phyloP scores from a whole-genome alignment of 2,797 vertebrate species.

The Heliangelus exortis region DNA sequence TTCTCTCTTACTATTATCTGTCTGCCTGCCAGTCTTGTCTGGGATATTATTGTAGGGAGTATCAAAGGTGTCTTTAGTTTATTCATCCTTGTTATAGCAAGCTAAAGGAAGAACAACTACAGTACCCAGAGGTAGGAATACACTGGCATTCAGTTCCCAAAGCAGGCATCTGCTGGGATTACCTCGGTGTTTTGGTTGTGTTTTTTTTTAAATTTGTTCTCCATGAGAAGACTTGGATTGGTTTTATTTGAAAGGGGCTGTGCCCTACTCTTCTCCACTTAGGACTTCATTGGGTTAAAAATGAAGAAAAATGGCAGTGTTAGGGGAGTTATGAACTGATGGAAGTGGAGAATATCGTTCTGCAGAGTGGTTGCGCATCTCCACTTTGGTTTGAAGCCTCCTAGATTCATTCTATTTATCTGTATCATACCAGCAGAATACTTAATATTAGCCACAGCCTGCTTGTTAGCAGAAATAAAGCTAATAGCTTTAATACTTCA shows the following conservation, averaged over 20 bases:
- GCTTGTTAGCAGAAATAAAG: neutral
- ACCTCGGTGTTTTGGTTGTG: neutral
- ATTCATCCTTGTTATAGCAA: neutral
- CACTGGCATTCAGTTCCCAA: neutral
- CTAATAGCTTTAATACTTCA: neutral
- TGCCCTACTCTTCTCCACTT: neutral
- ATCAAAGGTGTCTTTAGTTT: neutral
- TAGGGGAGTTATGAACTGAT: neutral
- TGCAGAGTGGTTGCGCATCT: neutral
- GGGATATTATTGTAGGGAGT: accelerated
- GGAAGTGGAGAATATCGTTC: neutral
- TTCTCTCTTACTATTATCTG: neutral
- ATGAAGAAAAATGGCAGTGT: neutral
- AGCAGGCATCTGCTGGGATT: neutral
- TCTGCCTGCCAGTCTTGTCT: neutral
- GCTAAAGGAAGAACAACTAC: neutral
- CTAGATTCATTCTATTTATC: neutral
- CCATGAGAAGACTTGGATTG: neutral
- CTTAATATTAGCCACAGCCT: neutral
- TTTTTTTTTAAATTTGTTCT: neutral
- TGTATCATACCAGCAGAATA: neutral
- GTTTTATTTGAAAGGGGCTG: neutral
- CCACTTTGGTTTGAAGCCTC: neutral
- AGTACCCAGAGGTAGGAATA: neutral
- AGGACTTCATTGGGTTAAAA: neutral